Evolutionary conservation across 2,113 vertebrate species (phyloP).

Genomic region (Gallinago jamesoni): DNA sequence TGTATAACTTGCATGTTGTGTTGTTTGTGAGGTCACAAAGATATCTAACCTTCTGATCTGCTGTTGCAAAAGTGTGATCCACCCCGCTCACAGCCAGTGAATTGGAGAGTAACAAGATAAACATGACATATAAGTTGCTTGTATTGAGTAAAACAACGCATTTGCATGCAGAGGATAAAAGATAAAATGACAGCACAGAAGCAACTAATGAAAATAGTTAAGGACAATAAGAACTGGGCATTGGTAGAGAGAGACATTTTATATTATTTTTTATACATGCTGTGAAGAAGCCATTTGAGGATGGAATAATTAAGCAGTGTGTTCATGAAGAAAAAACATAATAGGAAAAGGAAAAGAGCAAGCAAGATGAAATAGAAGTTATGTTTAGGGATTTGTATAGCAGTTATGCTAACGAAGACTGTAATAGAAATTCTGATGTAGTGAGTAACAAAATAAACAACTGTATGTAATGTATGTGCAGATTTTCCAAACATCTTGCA

Average conservation of each 20-base stretch:
- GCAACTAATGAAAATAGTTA: neutral
- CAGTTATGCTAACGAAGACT: neutral
- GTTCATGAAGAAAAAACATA: slow-evolving; percentile 1
- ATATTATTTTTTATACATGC: neutral
- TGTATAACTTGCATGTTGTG: neutral
- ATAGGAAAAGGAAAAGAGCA: neutral
- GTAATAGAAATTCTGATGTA: neutral
- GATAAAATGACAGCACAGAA: neutral
- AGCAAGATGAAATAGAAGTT: neutral
- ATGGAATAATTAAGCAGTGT: neutral
- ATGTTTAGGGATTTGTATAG: neutral
- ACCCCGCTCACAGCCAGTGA: accelerated
- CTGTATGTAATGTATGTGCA: neutral
- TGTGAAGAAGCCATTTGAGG: neutral
- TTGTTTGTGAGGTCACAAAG: neutral
- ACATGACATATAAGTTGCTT: neutral
- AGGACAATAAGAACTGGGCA: neutral
- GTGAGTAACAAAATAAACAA: neutral
- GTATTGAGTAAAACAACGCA: neutral
- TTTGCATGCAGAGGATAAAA: neutral
- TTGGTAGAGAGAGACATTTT: neutral
- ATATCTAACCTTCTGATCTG: neutral
- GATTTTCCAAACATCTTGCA: neutral
- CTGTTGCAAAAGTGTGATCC: neutral
- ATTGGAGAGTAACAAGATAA: neutral